Base-by-base conservation (phyloP, 2,888 invertebrate species). In the Elegia similella region DNA sequence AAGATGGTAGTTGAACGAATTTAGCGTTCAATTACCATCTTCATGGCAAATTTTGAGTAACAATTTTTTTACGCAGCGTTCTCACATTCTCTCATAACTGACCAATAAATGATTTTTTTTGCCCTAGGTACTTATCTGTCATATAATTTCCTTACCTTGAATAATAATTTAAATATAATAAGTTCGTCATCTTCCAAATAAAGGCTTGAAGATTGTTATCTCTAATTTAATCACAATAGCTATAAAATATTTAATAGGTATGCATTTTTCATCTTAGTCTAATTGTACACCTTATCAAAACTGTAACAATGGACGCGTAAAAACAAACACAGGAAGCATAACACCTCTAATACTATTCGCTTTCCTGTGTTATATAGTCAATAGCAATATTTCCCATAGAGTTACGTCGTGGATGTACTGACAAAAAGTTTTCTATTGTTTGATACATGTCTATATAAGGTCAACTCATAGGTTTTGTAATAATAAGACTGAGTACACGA, bases 291-390 rank as follows among this genome's bases (percentile, higher is more conserved):
- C 30, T 52, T 56, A 59, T 56, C 67, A 61, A 65, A 77, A 70
- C 59, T 70, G 65, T 66, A 84, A 85, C 82, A 82, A 85, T 84
- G 65, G 56, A 64, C 59, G 59, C 58, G 63, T 61, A 72, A 75
- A 73, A 77, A 84, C 82, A 84, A 84, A 80, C 65, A 62, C 72
- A 76, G 86, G 84, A 86, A 84, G 72, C 67, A 56, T 72, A 65
- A 67, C 69, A 63, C 66, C 69, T 73, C 73, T 74, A 75, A 67
- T 67, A 65, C 62, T 61, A 62, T 63, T 60, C 46, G 56, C 52
- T 68, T 71, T 73, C 70, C 70, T 50, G 53, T 59, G 57, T 54
- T 58, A 50, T 59, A 59, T 62, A 55, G 44, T 55, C 57, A 52
- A 59, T 58, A 52, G 59, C 47, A 52, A 53, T 59, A 59, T 63